Evolutionary conservation across 2,888 invertebrate species (phyloP).

Genomic region (Epistrophe eligans): DNA sequence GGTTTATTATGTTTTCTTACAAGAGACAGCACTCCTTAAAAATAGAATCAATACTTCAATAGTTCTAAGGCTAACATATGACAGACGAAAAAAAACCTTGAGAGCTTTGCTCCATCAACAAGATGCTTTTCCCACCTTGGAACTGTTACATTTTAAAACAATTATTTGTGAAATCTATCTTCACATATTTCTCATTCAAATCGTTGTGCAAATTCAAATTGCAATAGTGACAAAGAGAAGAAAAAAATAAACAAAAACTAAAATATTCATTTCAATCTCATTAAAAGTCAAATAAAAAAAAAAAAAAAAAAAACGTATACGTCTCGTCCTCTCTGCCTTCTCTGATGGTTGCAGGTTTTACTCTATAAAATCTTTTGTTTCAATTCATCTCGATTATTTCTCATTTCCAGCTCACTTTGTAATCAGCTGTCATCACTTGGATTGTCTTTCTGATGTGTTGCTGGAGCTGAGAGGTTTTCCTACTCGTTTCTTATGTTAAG

Average conservation of each 20-base stretch:
- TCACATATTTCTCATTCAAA: constrained; percentile 1
- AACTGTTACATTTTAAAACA: not conserved
- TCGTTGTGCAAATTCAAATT: not conserved
- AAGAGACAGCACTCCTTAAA: too few species aligned
- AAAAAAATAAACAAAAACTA: constrained; percentile 25
- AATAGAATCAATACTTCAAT: too few species aligned
- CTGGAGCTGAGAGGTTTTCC: constrained; percentile 36
- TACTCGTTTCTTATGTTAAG: constrained; percentile 12
- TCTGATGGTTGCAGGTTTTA: too few species aligned
- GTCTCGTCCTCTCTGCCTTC: constrained; percentile 29
- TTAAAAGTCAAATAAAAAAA: constrained; percentile 62
- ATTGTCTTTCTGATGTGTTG: constrained; percentile 51
- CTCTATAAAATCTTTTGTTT: constrained; percentile 64
- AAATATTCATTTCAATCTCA: constrained; percentile 62
- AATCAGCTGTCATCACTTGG: constrained; percentile 72
- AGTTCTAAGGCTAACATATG: too few species aligned
- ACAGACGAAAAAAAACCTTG: too few species aligned
- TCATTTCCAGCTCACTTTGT: constrained; percentile 68
- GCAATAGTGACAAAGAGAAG: not conserved
- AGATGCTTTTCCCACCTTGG: not conserved
- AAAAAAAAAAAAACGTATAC: constrained; percentile 42
- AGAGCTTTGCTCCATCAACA: too few species aligned
- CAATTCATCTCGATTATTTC: constrained; percentile 67
- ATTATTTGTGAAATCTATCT: not conserved
- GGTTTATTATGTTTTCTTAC: too few species aligned